Evolutionary conservation across 2,888 invertebrate genomes (phyloP).

Genomic region (Hypomecis punctinalis): DNA sequence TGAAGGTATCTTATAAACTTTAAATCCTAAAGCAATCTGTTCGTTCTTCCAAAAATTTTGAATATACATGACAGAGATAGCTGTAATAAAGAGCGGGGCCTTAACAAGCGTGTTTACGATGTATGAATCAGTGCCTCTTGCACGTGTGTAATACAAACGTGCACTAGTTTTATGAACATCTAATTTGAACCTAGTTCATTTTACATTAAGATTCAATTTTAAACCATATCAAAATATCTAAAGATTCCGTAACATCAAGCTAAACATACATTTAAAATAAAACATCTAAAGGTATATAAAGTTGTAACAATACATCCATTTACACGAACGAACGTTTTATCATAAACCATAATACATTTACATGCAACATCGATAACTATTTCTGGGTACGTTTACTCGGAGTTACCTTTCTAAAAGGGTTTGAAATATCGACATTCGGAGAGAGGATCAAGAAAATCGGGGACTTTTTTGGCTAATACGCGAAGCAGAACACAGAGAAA

Average conservation of each 20-base stretch:
- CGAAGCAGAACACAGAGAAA: constrained; percentile 32
- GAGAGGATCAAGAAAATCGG: constrained; percentile 8
- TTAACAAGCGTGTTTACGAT: constrained; percentile 1
- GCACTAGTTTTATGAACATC: constrained; percentile 27
- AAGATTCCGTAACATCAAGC: constrained; percentile 15
- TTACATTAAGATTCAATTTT: constrained; percentile 7
- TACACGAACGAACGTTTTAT: constrained; percentile 24
- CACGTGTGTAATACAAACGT: constrained; percentile 20
- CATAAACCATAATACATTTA: constrained; percentile 45
- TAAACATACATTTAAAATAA: constrained; percentile 28
- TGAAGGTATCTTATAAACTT: no score
- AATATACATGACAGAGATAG: no score
- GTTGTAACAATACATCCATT: constrained; percentile 23
- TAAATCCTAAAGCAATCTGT: no score
- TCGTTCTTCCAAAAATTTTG: no score
- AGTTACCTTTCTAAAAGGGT: constrained; percentile 9
- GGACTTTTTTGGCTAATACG: constrained; percentile 33
- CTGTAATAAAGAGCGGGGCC: no score
- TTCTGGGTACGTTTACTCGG: constrained; percentile 8
- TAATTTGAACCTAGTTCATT: constrained; percentile 29
- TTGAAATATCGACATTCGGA: background rate
- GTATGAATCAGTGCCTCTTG: constrained; percentile 8
- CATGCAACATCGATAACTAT: constrained; percentile 66
- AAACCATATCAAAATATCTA: constrained; percentile 17
- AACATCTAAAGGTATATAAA: constrained; percentile 28